A percentile compares a stretch with the other conserved stretches of the same genome.
These are phyloP conservation scores for Calameuta filiformis DNA, from an alignment of 2,888 invertebrate genomes.

Conservation along the genomic window DNA sequence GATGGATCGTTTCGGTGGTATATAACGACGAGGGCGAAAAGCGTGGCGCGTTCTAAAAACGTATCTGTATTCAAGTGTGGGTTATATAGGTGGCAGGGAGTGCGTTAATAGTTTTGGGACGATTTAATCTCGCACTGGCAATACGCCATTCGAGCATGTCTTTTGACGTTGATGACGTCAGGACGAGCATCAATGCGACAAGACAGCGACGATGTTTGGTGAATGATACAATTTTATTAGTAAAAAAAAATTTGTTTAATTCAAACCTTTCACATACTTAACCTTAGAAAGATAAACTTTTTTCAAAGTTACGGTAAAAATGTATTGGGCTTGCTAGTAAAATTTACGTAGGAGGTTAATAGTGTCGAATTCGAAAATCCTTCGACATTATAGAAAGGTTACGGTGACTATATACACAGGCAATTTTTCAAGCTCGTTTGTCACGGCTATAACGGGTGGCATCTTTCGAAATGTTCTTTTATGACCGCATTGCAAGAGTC, in stretches of 20 bases:
- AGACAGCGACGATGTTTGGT: neutral
- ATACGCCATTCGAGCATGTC: neutral
- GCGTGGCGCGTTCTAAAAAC: slow-evolving; percentile 2
- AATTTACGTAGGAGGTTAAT: too few species aligned
- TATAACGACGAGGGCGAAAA: neutral
- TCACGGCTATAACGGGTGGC: neutral
- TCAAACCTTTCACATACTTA: too few species aligned
- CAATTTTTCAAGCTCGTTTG: neutral
- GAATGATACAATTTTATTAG: neutral
- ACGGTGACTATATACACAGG: neutral
- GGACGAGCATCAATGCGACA: neutral
- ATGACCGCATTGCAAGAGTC: neutral
- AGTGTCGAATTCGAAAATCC: neutral
- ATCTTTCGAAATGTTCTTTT: neutral
- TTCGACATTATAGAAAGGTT: neutral
- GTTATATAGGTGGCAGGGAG: neutral
- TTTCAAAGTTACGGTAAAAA: too few species aligned
- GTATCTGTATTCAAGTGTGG: neutral
- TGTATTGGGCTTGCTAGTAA: too few species aligned
- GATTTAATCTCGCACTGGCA: slow-evolving; percentile 4
- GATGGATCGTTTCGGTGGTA: neutral
- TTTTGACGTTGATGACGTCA: neutral
- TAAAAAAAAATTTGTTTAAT: neutral
- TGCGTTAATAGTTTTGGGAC: slow-evolving; percentile 5
- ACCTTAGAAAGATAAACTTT: too few species aligned